Evolutionary conservation across 2,113 vertebrate genomes (phyloP), one percentile per base, ranked within the genome.

Genomic region (Nycticorax nycticorax): DNA sequence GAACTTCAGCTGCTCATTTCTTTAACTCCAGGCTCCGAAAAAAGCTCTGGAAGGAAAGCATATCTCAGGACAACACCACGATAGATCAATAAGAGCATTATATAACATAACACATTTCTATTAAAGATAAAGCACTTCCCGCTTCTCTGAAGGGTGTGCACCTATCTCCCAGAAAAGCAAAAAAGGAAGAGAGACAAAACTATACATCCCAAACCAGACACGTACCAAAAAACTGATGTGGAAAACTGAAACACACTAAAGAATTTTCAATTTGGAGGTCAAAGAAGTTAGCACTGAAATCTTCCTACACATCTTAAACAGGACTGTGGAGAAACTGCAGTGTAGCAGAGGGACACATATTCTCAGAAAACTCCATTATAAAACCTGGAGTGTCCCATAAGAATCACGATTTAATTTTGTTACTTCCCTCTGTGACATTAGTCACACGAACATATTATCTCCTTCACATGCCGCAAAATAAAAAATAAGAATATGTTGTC

Each of bases 1-100:
- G 79, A 89, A 89, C 67, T 93, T 96, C 84, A 89, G 62, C 37
- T 97, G 91, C 86, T 94, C 81, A 66, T 87, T 95, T 96, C 74
- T 72, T 91, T 63, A 88, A 67, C 28, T 72, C 18, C 50, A 53
- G 24, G 45, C 62, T 80, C 78, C 56, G 67, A 73, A 64, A 82
- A 85, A 71, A 60, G 26, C 45, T 75, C 50, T 67, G 41, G 55
- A 86, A 90, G 30, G 64, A 77, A 94, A 83, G 64, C 13, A 13
- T 32, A 53, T 66, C 62, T 81, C 59, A 93, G 77, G 68, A 67
- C 64, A 81, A 8, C 6, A 56, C 16, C 22, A 23, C 8, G 10
- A n/a, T 32, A 22, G 50, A 66, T 52, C 90, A 78, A 23, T 63
- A 69, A 39, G 12, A 81, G 35, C 5, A 39, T 85, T 90, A 56